Percentiles rank a stretch among this genome's conserved stretches.
Evolutionary conservation across 2,797 vertebrate genomes (phyloP).

Genomic region (Sciurus vulgaris): DNA sequence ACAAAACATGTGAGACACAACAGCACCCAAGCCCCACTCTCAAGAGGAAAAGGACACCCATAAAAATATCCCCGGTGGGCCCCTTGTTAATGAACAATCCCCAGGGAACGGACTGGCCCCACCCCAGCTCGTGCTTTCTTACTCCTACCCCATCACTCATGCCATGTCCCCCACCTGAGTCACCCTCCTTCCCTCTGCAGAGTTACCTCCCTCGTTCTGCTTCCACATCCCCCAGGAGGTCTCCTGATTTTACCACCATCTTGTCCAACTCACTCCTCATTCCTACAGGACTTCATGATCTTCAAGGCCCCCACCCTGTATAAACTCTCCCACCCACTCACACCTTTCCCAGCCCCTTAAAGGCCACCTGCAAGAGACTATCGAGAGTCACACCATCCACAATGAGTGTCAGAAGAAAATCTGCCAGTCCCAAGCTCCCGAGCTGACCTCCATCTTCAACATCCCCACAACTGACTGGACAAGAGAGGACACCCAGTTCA

Average conservation of each 20-base stretch:
- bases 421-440: background rate
- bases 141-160: background rate
- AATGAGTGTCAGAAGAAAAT: background rate
- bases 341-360: background rate
- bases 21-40: background rate
- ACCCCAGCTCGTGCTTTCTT: background rate
- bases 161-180: background rate
- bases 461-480: background rate
- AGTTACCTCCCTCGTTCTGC: background rate
- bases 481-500: background rate
- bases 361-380: background rate
- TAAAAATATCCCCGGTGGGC: background rate
- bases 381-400: background rate
- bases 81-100: background rate
- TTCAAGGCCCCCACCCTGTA: background rate
- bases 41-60: background rate
- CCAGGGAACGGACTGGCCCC: background rate
- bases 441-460: background rate
- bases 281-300: background rate
- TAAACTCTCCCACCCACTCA: background rate
- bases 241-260: background rate
- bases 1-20: background rate
- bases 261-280: background rate
- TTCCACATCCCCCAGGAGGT: background rate
- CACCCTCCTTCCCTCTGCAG: background rate